Evolutionary conservation across 1,140 invertebrate species (phyloP).

Genomic region (Aphis gossypii): DNA sequence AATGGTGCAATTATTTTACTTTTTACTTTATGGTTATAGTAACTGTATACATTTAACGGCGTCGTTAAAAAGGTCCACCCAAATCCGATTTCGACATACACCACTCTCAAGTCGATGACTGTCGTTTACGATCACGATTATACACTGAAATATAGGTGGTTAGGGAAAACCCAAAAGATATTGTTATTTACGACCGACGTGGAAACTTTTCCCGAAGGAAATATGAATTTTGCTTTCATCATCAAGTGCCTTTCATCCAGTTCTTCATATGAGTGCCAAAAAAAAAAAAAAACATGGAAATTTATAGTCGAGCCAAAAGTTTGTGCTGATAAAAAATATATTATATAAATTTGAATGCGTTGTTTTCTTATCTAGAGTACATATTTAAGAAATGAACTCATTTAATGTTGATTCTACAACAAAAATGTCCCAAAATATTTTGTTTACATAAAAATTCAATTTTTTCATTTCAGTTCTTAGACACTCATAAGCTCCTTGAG

Average conservation of each 20-base stretch:
- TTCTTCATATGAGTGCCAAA: conserved; percentile 47
- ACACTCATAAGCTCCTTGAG: background rate
- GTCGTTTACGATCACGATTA: conserved; percentile 56
- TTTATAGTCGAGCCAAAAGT: conserved; percentile 43
- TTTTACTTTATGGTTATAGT: conserved; percentile 4
- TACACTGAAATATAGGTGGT: conserved; percentile 56
- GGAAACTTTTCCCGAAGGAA: conserved; percentile 55
- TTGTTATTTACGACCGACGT: conserved; percentile 54
- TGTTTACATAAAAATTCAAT: conserved; percentile 11
- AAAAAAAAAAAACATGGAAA: conserved; percentile 38
- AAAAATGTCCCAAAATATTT: background rate
- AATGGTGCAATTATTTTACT: background rate
- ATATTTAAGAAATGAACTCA: background rate
- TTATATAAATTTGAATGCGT: background rate
- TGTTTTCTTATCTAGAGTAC: background rate
- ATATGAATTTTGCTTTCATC: conserved; percentile 54
- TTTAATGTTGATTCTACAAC: conserved; percentile 14
- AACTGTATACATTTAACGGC: conserved; percentile 35
- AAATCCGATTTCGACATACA: conserved; percentile 30
- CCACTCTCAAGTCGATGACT: conserved; percentile 40
- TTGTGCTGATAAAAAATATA: conserved; percentile 26
- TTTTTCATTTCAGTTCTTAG: conserved; percentile 21
- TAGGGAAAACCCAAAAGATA: conserved; percentile 50
- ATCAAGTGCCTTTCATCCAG: conserved; percentile 43
- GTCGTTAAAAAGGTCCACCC: conserved; percentile 52